A percentile compares a stretch with the other conserved stretches of the same genome.
Evolutionary conservation across 2,888 invertebrate genomes (phyloP).

Genomic region (Hirtodrosophila alboralis): DNA sequence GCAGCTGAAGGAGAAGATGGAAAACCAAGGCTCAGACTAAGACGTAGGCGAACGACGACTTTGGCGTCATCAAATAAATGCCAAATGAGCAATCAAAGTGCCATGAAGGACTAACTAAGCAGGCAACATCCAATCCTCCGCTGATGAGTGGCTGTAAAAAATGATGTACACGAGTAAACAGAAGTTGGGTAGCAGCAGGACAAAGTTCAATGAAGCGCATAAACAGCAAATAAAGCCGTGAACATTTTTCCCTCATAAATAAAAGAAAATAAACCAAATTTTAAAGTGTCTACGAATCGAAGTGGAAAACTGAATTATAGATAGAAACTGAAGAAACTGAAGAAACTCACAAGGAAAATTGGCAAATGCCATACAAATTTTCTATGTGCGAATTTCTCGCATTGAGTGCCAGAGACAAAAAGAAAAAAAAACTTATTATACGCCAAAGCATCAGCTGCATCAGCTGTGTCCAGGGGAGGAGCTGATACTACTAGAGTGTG

Average conservation of each 20-base stretch:
- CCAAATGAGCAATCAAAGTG: conserved; percentile 81
- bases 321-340: conserved; percentile 42
- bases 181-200: conserved; percentile 8
- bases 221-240: conserved; percentile 71
- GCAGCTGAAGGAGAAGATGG: conserved; percentile 6
- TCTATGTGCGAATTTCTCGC: conserved; percentile 29
- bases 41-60: conserved; percentile 24
- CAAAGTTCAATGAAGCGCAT: conserved; percentile 63
- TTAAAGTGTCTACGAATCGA: conserved; percentile 45
- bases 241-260: conserved; percentile 59
- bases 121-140: conserved; percentile 12
- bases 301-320: conserved; percentile 55
- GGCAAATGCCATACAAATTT: conserved; percentile 46
- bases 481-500: not conserved
- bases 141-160: conserved; percentile 72
- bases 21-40: not conserved
- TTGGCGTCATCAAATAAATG: conserved; percentile 76
- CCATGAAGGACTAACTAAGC: conserved; percentile 77
- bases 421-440: conserved; percentile 66
- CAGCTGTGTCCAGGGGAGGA: conserved; percentile 35
- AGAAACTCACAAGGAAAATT: conserved; percentile 32
- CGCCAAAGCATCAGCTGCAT: conserved; percentile 43
- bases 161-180: conserved; percentile 74
- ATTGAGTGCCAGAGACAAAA: conserved; percentile 56
- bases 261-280: conserved; percentile 41